phyloP scores from a whole-genome alignment of 2,113 vertebrate genomes.

The Rhodinocichla rosea region DNA sequence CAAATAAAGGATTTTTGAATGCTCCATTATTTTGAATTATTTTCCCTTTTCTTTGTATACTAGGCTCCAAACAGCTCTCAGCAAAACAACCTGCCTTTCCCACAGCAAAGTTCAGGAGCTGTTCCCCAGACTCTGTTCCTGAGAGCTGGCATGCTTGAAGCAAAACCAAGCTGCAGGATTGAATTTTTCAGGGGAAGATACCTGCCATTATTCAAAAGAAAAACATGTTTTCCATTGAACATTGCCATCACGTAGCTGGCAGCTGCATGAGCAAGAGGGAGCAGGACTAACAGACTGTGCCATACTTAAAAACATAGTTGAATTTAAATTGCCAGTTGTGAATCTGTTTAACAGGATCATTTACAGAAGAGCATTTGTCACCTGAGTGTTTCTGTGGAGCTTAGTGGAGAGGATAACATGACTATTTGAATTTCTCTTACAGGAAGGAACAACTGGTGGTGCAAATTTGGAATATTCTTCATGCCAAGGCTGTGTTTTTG shows the following conservation, averaged over 20 bases:
- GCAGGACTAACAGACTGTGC: background rate
- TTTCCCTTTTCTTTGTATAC: background rate
- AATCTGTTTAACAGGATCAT: background rate
- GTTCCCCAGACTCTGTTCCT: background rate
- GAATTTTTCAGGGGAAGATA: background rate
- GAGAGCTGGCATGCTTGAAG: background rate
- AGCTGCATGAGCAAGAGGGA: background rate
- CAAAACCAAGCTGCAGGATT: background rate
- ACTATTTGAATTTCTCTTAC: background rate
- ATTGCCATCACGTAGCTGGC: background rate
- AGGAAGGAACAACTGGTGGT: background rate
- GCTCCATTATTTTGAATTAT: slow-evolving; percentile 28
- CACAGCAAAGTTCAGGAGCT: background rate
- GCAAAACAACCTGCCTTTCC: background rate
- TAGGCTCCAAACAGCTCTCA: background rate
- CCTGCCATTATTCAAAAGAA: background rate
- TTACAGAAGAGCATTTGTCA: background rate
- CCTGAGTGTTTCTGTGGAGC: background rate
- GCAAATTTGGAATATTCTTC: background rate
- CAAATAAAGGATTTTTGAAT: slow-evolving; percentile 25
- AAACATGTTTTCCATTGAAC: background rate
- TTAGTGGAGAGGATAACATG: too few species aligned
- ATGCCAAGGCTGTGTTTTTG: background rate
- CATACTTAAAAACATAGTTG: background rate
- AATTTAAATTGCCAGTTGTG: background rate